These are phyloP conservation scores for Nylanderia fulva DNA, from an alignment of 1,140 invertebrate genomes.

Conservation along the genomic window DNA sequence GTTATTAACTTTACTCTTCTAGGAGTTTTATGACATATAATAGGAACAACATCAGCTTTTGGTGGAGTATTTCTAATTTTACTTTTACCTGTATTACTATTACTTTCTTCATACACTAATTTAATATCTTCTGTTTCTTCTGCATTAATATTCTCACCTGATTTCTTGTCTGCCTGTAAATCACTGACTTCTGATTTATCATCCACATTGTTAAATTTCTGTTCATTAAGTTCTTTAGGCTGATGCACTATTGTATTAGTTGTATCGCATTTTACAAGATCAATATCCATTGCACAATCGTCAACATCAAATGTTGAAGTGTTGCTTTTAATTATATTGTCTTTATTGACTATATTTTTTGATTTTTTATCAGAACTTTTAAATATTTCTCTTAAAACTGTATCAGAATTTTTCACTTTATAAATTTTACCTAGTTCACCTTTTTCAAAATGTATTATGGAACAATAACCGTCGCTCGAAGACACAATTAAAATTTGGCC, in stretches of 20 bases:
- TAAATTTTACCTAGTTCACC: conserved; percentile 93
- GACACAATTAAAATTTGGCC: conserved; percentile 93
- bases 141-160: conserved; percentile 8
- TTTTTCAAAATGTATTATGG: conserved; percentile 93
- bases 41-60: conserved; percentile 73
- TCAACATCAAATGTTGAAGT: conserved; percentile 73
- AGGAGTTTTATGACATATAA: conserved; percentile 86
- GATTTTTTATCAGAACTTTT: conserved; percentile 67
- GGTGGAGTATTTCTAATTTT: conserved; percentile 73
- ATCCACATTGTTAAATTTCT: conserved; percentile 31
- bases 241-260: background rate
- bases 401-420: conserved; percentile 62
- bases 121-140: conserved; percentile 88
- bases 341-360: conserved; percentile 57
- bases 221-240: background rate
- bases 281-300: conserved; percentile 83
- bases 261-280: conserved; percentile 65
- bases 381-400: conserved; percentile 57
- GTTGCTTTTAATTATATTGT: background rate
- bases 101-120: conserved; percentile 87
- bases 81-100: conserved; percentile 60
- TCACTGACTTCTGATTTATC: background rate
- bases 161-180: conserved; percentile 24
- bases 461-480: conserved; percentile 98
- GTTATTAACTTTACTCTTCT: conserved; percentile 90